These are phyloP conservation scores for Watsonalla binaria DNA, from an alignment of 2,888 invertebrate genomes.

Conservation along the genomic window DNA sequence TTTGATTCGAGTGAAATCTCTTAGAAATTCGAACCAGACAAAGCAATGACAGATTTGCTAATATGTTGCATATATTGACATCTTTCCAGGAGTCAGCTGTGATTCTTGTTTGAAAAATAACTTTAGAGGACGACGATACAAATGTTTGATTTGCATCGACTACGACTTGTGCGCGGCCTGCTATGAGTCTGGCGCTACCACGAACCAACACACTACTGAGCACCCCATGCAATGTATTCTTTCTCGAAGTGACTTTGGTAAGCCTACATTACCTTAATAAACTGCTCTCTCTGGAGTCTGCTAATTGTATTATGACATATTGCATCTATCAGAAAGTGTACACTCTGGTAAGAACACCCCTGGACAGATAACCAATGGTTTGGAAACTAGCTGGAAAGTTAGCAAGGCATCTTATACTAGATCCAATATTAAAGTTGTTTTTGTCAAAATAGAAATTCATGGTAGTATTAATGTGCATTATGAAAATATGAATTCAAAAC, in stretches of 20 bases:
- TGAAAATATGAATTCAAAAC: too few species aligned
- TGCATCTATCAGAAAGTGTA: too few species aligned
- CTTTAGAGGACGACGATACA: slow-evolving; percentile 98
- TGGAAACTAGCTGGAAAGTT: too few species aligned
- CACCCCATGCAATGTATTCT: slow-evolving; percentile 99
- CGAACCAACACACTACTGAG: slow-evolving; percentile 95
- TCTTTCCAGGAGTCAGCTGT: slow-evolving; percentile 96
- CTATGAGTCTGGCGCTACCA: slow-evolving; percentile 94
- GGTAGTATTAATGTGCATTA: too few species aligned
- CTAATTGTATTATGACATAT: too few species aligned
- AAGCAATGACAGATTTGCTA: slow-evolving; percentile 29
- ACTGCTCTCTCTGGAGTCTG: too few species aligned
- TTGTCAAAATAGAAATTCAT: too few species aligned
- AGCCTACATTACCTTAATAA: slow-evolving; percentile 26
- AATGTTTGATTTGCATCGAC: slow-evolving; percentile 99
- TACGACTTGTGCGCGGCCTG: slow-evolving; percentile 98
- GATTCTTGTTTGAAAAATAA: slow-evolving; percentile 99
- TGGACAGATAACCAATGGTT: too few species aligned
- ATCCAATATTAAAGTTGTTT: too few species aligned
- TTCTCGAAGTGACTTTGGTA: slow-evolving; percentile 97
- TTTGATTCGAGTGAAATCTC: slow-evolving; percentile 18
- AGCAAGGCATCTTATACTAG: too few species aligned
- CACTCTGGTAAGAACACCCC: too few species aligned
- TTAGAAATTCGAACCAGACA: slow-evolving; percentile 15
- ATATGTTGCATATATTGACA: slow-evolving; percentile 53